These are phyloP conservation scores for Phylloscopus trochilus DNA, from an alignment of 2,113 vertebrate genomes.

Conservation along the genomic window DNA sequence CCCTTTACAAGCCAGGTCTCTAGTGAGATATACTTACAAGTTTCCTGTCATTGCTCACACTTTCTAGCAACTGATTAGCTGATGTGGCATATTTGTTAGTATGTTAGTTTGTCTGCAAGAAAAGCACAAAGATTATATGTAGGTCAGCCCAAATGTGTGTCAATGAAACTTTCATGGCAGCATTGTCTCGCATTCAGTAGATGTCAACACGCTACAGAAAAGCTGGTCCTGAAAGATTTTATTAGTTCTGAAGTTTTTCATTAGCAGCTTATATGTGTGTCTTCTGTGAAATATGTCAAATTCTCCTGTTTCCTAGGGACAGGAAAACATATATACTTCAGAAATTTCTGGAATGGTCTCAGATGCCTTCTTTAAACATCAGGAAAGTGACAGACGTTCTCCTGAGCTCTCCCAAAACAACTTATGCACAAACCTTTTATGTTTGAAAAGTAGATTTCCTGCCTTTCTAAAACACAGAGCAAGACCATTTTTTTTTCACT, in stretches of 20 bases:
- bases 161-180: conserved; percentile 55
- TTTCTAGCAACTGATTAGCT: background rate
- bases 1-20: background rate
- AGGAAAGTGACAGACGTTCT: background rate
- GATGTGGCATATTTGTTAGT: background rate
- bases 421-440: background rate
- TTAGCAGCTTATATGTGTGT: background rate
- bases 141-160: conserved; percentile 42
- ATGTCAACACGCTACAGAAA: background rate
- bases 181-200: background rate
- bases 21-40: background rate
- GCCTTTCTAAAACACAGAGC: background rate
- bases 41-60: background rate
- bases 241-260: conserved; percentile 46
- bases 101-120: background rate
- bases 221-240: background rate
- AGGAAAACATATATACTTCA: background rate
- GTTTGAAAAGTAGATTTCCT: background rate
- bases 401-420: background rate
- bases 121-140: background rate
- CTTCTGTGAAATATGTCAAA: background rate
- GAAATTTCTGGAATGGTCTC: background rate
- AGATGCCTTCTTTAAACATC: background rate
- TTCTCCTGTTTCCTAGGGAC: background rate
- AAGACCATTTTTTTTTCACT: background rate